Conservation (phyloP, 1,140 invertebrate species). For the Dendroctonus valens region DNA sequence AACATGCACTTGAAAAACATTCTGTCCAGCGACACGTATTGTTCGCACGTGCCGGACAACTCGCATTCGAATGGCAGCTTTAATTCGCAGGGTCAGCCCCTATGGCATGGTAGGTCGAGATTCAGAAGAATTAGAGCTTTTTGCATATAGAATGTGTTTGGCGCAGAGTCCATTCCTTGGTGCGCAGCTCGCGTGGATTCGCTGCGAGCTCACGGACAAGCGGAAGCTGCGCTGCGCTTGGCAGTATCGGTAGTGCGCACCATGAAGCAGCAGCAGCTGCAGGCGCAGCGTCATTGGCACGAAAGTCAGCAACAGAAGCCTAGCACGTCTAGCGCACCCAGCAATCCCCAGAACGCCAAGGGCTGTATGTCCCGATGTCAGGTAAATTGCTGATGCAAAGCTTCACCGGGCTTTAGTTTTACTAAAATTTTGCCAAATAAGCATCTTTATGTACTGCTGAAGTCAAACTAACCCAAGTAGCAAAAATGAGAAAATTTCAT, state of each 20-base stretch:
- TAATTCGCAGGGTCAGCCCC: constrained; percentile 70
- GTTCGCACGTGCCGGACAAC: constrained; percentile 54
- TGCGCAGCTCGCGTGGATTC: constrained; percentile 80
- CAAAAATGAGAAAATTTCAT: too few relatives aligned
- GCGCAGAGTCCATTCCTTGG: constrained; percentile 71
- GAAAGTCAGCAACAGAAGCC: constrained; percentile 53
- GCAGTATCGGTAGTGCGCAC: constrained; percentile 78
- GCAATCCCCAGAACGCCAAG: constrained; percentile 34
- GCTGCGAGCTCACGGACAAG: constrained; percentile 74
- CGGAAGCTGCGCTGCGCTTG: constrained; percentile 69
- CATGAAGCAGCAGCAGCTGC: constrained; percentile 67
- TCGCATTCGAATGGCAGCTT: constrained; percentile 58
- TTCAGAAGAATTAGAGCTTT: too few relatives aligned
- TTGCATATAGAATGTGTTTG: too few relatives aligned
- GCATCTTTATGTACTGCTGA: too few relatives aligned
- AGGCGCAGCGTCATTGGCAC: constrained; percentile 60
- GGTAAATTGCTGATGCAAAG: background rate
- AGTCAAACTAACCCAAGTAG: too few relatives aligned
- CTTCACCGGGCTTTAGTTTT: background rate
- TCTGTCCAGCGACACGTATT: constrained; percentile 66
- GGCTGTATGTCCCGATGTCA: constrained; percentile 50
- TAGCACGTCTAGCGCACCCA: constrained; percentile 20
- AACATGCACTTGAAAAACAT: constrained; percentile 76
- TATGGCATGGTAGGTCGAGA: constrained; percentile 74
- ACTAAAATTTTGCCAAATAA: too few relatives aligned